phyloP scores from a whole-genome alignment of 2,888 invertebrate genomes.

The Caenorhabditis angaria region DNA sequence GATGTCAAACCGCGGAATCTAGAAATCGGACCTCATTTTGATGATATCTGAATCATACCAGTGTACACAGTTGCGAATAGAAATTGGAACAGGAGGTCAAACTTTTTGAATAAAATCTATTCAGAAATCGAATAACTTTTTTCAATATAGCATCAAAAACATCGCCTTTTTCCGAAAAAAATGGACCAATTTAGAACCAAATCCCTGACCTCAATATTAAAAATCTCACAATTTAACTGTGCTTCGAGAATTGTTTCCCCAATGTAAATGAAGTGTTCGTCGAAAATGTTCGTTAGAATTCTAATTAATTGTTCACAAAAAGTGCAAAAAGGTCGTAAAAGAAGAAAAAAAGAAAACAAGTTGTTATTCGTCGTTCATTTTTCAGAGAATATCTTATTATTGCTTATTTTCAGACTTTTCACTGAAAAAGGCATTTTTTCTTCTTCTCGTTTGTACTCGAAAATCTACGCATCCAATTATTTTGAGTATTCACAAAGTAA shows the following conservation, averaged over 20 bases:
- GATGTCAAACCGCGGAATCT: no score
- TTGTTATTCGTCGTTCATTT: not conserved
- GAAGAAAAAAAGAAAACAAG: not conserved
- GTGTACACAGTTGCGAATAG: no score
- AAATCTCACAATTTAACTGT: conserved; percentile 67
- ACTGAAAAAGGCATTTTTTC: no score
- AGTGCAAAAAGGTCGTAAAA: conserved; percentile 1
- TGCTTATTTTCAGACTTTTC: not conserved
- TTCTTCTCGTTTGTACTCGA: not conserved
- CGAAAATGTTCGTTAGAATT: not conserved
- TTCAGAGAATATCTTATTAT: not conserved
- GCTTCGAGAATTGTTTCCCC: conserved; percentile 17
- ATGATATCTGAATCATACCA: no score
- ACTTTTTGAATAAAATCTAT: no score
- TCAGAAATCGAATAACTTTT: no score
- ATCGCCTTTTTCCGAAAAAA: not conserved
- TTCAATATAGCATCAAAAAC: no score
- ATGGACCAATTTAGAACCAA: conserved; percentile 38
- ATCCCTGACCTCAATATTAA: conserved; percentile 55
- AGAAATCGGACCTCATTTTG: no score
- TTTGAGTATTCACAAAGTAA: not conserved
- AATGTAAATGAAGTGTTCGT: no score
- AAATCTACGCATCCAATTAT: not conserved
- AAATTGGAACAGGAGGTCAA: no score
- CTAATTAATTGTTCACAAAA: not conserved